Evolutionary conservation across 2,888 invertebrate species (phyloP), one percentile per base, ranked within the genome.

Genomic region (Protophormia terraenovae): DNA sequence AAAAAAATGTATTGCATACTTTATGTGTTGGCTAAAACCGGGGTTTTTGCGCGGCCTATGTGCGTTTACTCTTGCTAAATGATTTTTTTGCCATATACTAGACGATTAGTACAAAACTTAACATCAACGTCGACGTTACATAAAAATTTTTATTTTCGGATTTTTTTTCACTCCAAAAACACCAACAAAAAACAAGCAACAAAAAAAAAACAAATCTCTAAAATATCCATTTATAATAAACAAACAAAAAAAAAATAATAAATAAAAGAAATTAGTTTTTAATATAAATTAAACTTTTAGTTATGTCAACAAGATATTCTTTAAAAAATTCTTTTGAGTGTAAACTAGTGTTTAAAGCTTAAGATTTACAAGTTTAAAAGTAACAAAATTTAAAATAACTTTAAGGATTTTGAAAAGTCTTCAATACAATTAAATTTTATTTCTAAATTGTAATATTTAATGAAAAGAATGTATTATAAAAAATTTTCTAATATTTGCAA

Each of bases 121-220:
- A 90, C 90, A 90, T 90, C 90, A 90, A 91, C 90, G 90, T 90
- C 89, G 90, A 90, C 90, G 90, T 90, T 85, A 90, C 90, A 90
- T 91, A 90, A 91, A 90, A 90, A 90, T 90, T 90, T 91, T 90
- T 91, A 90, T 90, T 90, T 90, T 87, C 86, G 85, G 85, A 86
- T 87, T 83, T 87, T 90, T 90, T 90, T 91, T 90, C 90, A 89
- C 91, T 91, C 88, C 90, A 90, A 90, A 90, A 90, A 89, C 90
- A 78, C 47, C 89, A 87, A 88, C 69, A 89, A 89, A 89, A 90
- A 81, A 85, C 27, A 24, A 64, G n/a, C 62, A 80, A 86, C 67
- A 83, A 62, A 50, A 86, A 86, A 72, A 87, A 84, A 58, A 27
- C 27, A 73, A 84, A 87, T 50, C 67, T 83, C 83, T 87, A 78